Base-by-base conservation (phyloP, 2,113 vertebrate species). In the Ailurus styani region DNA sequence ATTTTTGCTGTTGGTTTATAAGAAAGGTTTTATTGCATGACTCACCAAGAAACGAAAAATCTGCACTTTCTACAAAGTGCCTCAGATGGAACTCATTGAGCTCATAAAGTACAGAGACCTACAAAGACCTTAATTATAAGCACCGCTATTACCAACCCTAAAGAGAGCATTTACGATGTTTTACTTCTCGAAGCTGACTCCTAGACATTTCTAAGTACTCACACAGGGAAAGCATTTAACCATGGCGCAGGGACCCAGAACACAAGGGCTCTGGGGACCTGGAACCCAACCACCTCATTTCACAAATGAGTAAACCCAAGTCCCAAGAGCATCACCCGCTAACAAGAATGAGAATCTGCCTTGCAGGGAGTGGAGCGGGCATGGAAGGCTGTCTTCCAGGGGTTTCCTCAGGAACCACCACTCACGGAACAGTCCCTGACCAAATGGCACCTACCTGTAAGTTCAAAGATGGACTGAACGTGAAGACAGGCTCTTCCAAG, bases 321-420 rank as follows among this genome's bases (percentile, higher is more conserved):
- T 75, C 82, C 47, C 0, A 0, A 75, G 96, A n/a, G 93, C 52
- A 79, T 34, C 21, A 20, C 20, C 47, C 0, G 12, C 73, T 21
- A 68, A n/a, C 18, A 23, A 88, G 47, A 54, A 20, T 0, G 18
- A 17, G 42, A 2, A 6, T 73, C 40, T 75, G 60, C 47, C 60
- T 42, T 52, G 66, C 7, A 13, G 7, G 21, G n/a, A 20, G 40
- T 0, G 5, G 2, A 6, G 47, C 0, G 3, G 52, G 64, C 0
- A 0, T 0, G 31, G 37, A 27, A 75, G 45, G 40, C 31, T n/a
- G 0, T 42, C 54, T 31, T 10, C 11, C 31, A 47, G 40, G n/a
- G n/a, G 18, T 1, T 45, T 27, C n/a, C 50, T 21, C 31, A 31
- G 73, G n/a, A 47, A 70, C 14, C 2, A 45, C 54, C 40, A 21